Percentiles rank a stretch among this genome's conserved stretches.
These are phyloP conservation scores for Isurus oxyrinchus DNA, from an alignment of 2,113 vertebrate species.

Conservation along the genomic window DNA sequence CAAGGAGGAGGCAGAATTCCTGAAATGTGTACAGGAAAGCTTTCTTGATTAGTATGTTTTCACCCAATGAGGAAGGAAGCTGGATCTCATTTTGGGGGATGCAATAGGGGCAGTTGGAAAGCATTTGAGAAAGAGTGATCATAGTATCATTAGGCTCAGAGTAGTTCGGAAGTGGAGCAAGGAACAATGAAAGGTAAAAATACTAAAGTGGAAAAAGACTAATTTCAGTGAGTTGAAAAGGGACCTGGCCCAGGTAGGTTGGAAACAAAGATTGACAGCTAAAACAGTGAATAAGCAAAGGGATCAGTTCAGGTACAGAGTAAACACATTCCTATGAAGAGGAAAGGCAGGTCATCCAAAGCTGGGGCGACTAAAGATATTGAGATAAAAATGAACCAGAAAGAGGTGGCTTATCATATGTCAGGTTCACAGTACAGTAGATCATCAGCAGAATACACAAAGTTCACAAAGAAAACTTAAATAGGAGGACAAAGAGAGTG, in stretches of 20 bases:
- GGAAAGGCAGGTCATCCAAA: too few species aligned
- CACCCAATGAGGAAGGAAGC: background rate
- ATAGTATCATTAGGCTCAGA: background rate
- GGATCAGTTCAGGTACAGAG: too few species aligned
- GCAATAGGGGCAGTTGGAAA: background rate
- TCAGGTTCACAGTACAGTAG: too few species aligned
- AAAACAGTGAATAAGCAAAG: too few species aligned
- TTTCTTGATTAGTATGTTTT: background rate
- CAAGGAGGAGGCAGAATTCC: background rate
- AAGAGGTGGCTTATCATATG: too few species aligned
- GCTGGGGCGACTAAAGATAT: too few species aligned
- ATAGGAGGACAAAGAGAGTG: too few species aligned
- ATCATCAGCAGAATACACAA: too few species aligned
- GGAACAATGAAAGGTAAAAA: background rate
- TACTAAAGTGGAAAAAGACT: background rate
- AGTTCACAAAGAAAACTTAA: too few species aligned
- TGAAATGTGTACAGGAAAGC: background rate
- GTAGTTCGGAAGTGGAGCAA: background rate
- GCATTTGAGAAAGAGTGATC: background rate
- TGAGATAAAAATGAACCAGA: too few species aligned
- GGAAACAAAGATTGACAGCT: too few species aligned
- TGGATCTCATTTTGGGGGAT: background rate
- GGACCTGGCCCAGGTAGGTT: background rate
- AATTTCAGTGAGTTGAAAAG: background rate
- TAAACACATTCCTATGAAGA: too few species aligned